Conservation (phyloP, 2,888 invertebrate genomes). For the Lucinisca nassula region DNA sequence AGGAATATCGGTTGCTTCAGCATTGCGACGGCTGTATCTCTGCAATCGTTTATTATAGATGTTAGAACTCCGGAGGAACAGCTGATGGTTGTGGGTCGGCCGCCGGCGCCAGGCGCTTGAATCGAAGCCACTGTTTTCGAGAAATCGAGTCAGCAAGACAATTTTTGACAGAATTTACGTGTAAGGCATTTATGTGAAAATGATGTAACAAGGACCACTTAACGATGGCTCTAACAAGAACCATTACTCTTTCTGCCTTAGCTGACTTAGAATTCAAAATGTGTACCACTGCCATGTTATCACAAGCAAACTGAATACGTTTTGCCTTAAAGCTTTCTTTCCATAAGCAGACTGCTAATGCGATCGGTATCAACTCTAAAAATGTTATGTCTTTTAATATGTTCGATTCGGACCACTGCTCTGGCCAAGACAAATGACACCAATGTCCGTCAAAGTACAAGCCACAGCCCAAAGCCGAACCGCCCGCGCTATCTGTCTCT, state of each 20-base stretch:
- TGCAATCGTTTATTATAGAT: background rate
- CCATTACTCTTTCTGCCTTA: slow-evolving; percentile 24
- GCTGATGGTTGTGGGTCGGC: background rate
- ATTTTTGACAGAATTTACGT: background rate
- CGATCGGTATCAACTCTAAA: slow-evolving; percentile 14
- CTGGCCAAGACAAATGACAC: too few relatives aligned
- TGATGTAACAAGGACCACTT: background rate
- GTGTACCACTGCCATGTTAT: slow-evolving; percentile 39
- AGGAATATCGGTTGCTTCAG: too few relatives aligned
- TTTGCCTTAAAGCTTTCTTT: background rate
- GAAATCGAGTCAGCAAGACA: background rate
- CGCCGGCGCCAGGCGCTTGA: background rate
- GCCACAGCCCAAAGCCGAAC: slow-evolving; percentile 1
- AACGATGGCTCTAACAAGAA: slow-evolving; percentile 15
- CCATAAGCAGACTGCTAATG: slow-evolving; percentile 15
- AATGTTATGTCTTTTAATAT: slow-evolving; percentile 16
- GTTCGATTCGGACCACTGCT: background rate
- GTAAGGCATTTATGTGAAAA: background rate
- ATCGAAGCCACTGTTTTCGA: background rate
- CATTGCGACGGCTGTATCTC: too few relatives aligned
- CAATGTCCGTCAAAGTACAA: background rate
- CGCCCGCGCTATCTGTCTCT: slow-evolving; percentile 45
- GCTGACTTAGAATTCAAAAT: slow-evolving; percentile 30
- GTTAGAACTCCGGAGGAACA: background rate
- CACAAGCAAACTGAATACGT: slow-evolving; percentile 13